phyloP scores from a whole-genome alignment of 35 echinoderm and acorn worm genomes.

The Anneissia japonica region DNA sequence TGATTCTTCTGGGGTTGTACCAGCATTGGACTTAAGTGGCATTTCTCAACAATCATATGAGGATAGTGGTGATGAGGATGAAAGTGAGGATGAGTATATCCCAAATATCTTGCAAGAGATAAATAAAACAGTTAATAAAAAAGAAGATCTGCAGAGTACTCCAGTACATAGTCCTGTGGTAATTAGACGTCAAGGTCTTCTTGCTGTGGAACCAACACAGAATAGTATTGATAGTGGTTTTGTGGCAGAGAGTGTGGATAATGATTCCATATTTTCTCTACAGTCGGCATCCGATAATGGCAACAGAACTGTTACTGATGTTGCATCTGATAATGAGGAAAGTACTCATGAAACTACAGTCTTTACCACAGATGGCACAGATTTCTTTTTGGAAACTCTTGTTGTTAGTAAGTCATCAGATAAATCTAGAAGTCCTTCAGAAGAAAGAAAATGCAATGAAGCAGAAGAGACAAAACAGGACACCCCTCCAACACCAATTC shows the following conservation, averaged over 20 bases:
- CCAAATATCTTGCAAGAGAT: background rate
- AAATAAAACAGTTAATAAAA: background rate
- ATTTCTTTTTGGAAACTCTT: background rate
- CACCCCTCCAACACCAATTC: conserved; percentile 30
- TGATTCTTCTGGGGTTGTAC: background rate
- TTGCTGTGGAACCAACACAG: background rate
- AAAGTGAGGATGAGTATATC: background rate
- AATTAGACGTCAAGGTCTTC: background rate
- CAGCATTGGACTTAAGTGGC: background rate
- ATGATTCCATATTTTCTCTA: background rate
- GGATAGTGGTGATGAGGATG: background rate
- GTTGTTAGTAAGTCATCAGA: background rate
- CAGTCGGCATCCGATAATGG: background rate
- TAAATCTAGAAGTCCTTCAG: background rate
- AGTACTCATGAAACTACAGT: background rate
- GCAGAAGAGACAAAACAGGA: background rate
- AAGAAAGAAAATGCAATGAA: background rate
- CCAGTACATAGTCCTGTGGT: background rate
- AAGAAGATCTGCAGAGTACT: background rate
- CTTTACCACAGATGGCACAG: background rate
- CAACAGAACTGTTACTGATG: background rate
- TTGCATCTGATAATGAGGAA: background rate
- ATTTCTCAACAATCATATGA: background rate
- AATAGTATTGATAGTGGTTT: background rate
- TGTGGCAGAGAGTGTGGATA: background rate